Evolutionary conservation across 2,113 vertebrate genomes (phyloP).

Genomic region (Myiagra hebetior): DNA sequence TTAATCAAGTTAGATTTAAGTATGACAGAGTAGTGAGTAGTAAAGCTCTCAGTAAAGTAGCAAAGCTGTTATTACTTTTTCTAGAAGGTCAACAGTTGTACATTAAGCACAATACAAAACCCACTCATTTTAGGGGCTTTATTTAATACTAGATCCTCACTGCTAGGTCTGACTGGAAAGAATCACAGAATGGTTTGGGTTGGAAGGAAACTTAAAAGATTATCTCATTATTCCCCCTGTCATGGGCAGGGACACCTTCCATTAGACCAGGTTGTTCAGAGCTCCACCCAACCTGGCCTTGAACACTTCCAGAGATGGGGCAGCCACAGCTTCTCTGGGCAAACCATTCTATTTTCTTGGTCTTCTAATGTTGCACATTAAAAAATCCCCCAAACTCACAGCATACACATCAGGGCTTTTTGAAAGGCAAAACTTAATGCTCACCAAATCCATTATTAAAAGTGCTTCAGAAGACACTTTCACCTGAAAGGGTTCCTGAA

Average conservation of each 20-base stretch:
- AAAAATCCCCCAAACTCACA: background rate
- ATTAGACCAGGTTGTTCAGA: background rate
- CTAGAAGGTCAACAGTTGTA: background rate
- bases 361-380: background rate
- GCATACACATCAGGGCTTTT: background rate
- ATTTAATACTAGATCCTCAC: slow-evolving; percentile 34
- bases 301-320: background rate
- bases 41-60: background rate
- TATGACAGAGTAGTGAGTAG: background rate
- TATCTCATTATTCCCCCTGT: background rate
- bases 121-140: slow-evolving; percentile 27
- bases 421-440: slow-evolving; percentile 10
- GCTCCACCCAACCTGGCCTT: background rate
- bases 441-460: slow-evolving; percentile 97
- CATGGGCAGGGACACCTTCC: background rate
- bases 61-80: background rate
- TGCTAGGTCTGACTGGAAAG: background rate
- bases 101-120: background rate
- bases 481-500: slow-evolving; percentile 93
- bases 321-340: background rate
- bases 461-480: slow-evolving; percentile 90
- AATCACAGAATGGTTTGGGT: background rate
- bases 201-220: background rate
- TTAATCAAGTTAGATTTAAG: background rate
- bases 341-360: background rate